Evolutionary conservation across 2,113 vertebrate species (phyloP).

Genomic region (Alces alces): DNA sequence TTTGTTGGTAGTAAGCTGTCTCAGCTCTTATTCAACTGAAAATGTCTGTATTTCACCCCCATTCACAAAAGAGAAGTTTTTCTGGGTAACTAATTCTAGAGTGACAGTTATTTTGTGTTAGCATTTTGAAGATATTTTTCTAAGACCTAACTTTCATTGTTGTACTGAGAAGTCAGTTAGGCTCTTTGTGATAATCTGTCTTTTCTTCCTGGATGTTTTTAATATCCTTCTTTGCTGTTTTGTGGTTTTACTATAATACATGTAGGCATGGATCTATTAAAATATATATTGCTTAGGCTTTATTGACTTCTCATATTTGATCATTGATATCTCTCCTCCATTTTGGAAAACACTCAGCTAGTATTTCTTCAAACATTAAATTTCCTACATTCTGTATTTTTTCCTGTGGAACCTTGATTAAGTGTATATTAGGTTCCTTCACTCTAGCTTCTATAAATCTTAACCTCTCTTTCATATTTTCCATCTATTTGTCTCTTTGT

Average conservation of each 20-base stretch:
- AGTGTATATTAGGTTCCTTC: background rate
- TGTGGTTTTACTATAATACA: background rate
- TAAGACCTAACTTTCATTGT: background rate
- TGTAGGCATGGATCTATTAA: background rate
- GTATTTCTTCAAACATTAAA: background rate
- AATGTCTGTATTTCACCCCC: background rate
- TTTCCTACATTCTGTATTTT: background rate
- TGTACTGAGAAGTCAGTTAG: background rate
- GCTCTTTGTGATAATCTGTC: background rate
- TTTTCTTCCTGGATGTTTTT: background rate
- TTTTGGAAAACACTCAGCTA: background rate
- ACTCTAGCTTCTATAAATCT: background rate
- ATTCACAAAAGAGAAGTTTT: background rate
- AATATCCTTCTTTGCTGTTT: background rate
- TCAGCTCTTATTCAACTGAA: background rate
- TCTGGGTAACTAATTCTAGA: background rate
- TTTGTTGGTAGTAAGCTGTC: background rate
- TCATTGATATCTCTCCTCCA: background rate
- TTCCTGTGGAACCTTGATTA: background rate
- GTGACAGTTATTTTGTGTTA: background rate
- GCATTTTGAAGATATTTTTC: background rate
- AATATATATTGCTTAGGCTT: background rate
- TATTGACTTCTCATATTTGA: background rate
- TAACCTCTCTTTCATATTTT: background rate
- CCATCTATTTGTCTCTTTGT: background rate